Conservation (phyloP, 2,797 vertebrate genomes). For the Lateolabrax maculatus region DNA sequence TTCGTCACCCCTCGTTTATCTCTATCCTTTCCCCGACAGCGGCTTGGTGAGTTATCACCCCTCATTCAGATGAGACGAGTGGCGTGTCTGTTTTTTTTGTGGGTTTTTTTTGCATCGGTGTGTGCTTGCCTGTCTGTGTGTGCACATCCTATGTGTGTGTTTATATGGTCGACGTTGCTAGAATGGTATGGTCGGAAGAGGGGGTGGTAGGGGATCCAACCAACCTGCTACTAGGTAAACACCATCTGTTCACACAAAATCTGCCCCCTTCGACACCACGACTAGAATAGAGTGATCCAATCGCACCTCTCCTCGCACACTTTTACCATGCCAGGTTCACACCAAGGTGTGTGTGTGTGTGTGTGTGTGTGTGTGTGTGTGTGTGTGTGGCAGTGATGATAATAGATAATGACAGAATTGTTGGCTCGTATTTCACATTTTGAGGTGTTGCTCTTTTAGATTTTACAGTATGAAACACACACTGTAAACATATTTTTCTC, state of each 20-base stretch:
- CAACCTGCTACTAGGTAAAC: conserved; percentile 92
- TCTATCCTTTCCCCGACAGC: conserved; percentile 74
- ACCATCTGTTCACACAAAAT: conserved; percentile 90
- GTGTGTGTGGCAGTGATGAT: conserved; percentile 56
- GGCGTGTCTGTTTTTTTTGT: conserved; percentile 33
- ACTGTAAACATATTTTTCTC: conserved; percentile 39
- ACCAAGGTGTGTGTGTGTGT: conserved; percentile 55
- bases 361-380: conserved; percentile 42
- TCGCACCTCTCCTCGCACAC: conserved; percentile 86
- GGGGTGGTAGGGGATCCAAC: conserved; percentile 89
- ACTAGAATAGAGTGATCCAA: conserved; percentile 86
- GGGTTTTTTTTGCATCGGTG: conserved; percentile 6
- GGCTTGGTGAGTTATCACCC: conserved; percentile 74
- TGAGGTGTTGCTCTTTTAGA: conserved; percentile 64
- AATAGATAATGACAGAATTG: conserved; percentile 63
- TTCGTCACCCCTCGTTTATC: conserved; percentile 76
- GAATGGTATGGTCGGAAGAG: conserved; percentile 80
- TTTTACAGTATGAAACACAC: conserved; percentile 37
- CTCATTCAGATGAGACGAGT: conserved; percentile 72
- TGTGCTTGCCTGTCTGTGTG: not conserved
- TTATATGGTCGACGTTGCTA: conserved; percentile 66
- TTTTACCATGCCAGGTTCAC: conserved; percentile 73
- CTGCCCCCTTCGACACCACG: conserved; percentile 77
- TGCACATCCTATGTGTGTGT: not conserved
- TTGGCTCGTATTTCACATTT: conserved; percentile 42